phyloP scores from a whole-genome alignment of 2,888 invertebrate species.

The Noctua comes region DNA sequence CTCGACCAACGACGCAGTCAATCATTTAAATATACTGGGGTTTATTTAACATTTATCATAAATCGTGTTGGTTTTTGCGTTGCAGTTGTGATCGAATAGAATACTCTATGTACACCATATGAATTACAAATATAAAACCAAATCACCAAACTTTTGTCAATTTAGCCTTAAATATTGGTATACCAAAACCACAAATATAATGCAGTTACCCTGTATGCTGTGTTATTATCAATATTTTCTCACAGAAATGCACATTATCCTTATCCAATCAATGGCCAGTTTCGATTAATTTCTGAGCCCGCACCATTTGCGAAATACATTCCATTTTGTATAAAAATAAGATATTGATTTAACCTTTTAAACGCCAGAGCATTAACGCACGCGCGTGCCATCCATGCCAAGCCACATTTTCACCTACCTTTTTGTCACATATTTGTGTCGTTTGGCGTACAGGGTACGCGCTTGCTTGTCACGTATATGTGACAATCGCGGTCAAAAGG shows the following conservation, averaged over 20 bases:
- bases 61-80: no score
- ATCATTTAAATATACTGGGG: not conserved
- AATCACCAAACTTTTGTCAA: not conserved
- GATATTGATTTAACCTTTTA: not conserved
- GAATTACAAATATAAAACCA: not conserved
- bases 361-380: no score
- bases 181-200: not conserved
- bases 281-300: not conserved
- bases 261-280: constrained; percentile 8
- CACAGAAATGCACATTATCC: constrained; percentile 20
- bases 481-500: no score
- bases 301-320: not conserved
- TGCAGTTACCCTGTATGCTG: not conserved
- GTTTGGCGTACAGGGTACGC: no score
- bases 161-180: constrained; percentile 2
- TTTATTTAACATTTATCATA: not conserved
- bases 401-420: no score
- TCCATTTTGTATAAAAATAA: not conserved
- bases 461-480: no score
- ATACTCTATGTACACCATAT: not conserved
- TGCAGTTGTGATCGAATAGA: not conserved
- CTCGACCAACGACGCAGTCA: no score
- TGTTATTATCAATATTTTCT: not conserved
- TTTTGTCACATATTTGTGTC: no score
- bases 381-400: no score